These are phyloP conservation scores for Poecilia picta DNA, from an alignment of 2,797 vertebrate species.

Conservation along the genomic window DNA sequence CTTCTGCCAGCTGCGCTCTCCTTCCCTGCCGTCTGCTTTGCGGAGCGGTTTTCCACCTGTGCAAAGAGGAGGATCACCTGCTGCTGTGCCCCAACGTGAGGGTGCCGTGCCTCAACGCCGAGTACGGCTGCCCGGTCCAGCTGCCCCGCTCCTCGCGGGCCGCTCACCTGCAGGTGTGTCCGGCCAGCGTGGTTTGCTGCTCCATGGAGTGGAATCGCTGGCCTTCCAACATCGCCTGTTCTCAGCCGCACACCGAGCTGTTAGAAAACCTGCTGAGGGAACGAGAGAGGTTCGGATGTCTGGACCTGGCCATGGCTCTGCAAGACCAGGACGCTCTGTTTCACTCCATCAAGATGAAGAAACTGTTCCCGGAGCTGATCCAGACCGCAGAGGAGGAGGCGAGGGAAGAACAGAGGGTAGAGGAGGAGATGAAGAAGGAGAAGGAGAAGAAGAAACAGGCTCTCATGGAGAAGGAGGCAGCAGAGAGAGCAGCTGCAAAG, in stretches of 20 bases:
- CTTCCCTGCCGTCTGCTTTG: conserved; percentile 81
- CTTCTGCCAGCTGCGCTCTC: conserved; percentile 87
- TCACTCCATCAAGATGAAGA: conserved; percentile 87
- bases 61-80: conserved; percentile 92
- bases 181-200: conserved; percentile 92
- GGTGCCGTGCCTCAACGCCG: conserved; percentile 90
- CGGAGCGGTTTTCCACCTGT: conserved; percentile 92
- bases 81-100: conserved; percentile 91
- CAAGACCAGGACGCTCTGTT: conserved; percentile 91
- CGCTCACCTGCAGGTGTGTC: conserved; percentile 89
- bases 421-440: conserved; percentile 57
- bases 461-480: conserved; percentile 45
- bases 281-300: conserved; percentile 33
- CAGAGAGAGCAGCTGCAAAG: conserved; percentile 61
- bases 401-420: conserved; percentile 63
- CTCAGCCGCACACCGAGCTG: conserved; percentile 73
- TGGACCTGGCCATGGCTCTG: conserved; percentile 86
- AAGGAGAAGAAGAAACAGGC: conserved; percentile 64
- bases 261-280: conserved; percentile 73
- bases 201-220: conserved; percentile 98
- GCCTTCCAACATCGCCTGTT: conserved; percentile 86
- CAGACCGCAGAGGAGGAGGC: conserved; percentile 72
- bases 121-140: conserved; percentile 88
- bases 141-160: conserved; percentile 88
- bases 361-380: conserved; percentile 89